A percentile compares a stretch with the other conserved stretches of the same genome.
Conservation (phyloP, 2,888 invertebrate species). For the Spodoptera exigua region DNA sequence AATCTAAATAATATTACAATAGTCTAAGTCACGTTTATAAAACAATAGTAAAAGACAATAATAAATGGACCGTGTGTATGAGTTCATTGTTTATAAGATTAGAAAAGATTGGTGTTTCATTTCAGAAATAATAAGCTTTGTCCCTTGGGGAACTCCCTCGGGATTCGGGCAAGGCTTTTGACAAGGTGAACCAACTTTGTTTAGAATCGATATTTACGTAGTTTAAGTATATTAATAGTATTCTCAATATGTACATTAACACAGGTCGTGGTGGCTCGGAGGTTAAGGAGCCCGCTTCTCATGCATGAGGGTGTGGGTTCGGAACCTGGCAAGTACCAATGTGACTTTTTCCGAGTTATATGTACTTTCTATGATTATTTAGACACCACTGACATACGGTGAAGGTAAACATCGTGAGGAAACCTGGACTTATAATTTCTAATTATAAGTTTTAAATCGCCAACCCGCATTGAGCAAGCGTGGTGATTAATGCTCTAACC, state of each 20-base stretch:
- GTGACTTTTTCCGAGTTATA: too few species aligned
- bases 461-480: too few species aligned
- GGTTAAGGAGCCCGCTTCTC: too few species aligned
- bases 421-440: too few species aligned
- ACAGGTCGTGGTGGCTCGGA: too few species aligned
- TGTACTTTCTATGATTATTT: too few species aligned
- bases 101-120: constrained; percentile 6
- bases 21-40: constrained; percentile 11
- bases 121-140: constrained; percentile 5
- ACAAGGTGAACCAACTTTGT: constrained; percentile 23
- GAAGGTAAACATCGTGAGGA: too few species aligned
- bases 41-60: constrained; percentile 14
- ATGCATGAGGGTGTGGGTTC: too few species aligned
- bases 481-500: too few species aligned
- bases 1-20: constrained; percentile 16
- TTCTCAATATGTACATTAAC: neutral
- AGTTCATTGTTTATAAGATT: constrained; percentile 11
- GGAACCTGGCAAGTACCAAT: too few species aligned
- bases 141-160: constrained; percentile 37
- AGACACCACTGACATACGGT: too few species aligned
- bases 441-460: too few species aligned
- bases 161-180: constrained; percentile 20
- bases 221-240: neutral
- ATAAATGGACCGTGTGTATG: neutral
- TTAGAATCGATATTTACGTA: neutral